These are phyloP conservation scores for Zalophus californianus DNA, from an alignment of 2,797 vertebrate genomes.

Conservation along the genomic window DNA sequence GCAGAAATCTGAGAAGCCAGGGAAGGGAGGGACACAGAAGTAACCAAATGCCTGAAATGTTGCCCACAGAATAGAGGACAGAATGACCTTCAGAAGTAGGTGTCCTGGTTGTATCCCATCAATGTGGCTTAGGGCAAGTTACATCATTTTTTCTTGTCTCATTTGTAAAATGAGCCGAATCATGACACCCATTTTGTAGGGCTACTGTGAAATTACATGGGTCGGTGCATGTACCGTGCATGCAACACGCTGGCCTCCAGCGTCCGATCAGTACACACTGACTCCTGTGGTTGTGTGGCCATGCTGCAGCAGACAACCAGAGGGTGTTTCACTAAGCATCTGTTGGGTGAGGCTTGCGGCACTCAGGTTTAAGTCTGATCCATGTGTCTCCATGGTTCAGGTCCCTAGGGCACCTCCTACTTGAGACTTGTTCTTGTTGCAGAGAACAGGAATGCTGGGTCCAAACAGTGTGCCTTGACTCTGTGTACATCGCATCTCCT, in stretches of 20 bases:
- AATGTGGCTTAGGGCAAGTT: not conserved
- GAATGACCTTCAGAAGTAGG: not conserved
- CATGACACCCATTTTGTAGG: not conserved
- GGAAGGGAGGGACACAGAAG: not conserved
- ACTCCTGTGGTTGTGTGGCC: not conserved
- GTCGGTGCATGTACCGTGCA: too few relatives aligned
- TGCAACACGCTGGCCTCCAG: not conserved
- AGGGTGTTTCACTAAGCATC: not conserved
- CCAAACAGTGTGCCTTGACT: too few relatives aligned
- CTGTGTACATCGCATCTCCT: not conserved
- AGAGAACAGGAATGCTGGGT: not conserved
- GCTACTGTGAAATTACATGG: not conserved
- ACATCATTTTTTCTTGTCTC: not conserved
- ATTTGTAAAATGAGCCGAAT: not conserved
- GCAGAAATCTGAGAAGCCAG: not conserved
- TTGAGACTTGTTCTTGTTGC: too few relatives aligned
- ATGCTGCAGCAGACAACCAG: not conserved
- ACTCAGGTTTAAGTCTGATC: not conserved
- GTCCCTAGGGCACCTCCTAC: not conserved
- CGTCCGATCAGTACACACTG: rapidly evolving
- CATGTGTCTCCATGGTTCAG: not conserved
- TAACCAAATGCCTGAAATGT: not conserved
- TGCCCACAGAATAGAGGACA: not conserved
- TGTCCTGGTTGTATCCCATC: not conserved
- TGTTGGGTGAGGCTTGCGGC: too few relatives aligned